Percentiles rank a stretch among this genome's conserved stretches.
These are phyloP conservation scores for Trachelus iudaicus DNA, from an alignment of 2,888 invertebrate species.

Conservation along the genomic window DNA sequence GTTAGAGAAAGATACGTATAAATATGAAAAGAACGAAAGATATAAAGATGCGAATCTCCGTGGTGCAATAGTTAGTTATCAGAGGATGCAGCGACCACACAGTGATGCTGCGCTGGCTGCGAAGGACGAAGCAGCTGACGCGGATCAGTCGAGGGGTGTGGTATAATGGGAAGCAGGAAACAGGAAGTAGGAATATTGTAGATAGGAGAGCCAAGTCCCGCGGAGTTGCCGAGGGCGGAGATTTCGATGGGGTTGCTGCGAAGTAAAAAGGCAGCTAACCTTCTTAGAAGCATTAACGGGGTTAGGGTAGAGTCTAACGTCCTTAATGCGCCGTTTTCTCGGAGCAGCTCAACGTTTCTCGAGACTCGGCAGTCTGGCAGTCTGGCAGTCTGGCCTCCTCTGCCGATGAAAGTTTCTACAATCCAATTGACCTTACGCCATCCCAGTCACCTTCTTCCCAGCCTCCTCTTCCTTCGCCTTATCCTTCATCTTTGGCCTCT, in stretches of 20 bases:
- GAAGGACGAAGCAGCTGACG: too few relatives aligned
- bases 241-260: background rate
- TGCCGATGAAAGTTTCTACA: conserved; percentile 44
- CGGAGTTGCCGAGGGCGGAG: too few relatives aligned
- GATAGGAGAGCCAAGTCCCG: too few relatives aligned
- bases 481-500: conserved; percentile 16
- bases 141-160: too few relatives aligned
- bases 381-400: conserved; percentile 1
- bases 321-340: conserved; percentile 52
- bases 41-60: too few relatives aligned
- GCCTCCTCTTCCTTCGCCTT: background rate
- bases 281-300: conserved; percentile 49
- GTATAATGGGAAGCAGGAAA: too few relatives aligned
- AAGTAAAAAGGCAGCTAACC: conserved; percentile 38
- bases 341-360: conserved; percentile 33
- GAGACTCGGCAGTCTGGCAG: conserved; percentile 14
- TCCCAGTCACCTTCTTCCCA: conserved; percentile 26
- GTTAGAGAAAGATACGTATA: too few relatives aligned
- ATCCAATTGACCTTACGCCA: conserved; percentile 49
- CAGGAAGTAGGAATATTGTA: too few relatives aligned
- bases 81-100: too few relatives aligned
- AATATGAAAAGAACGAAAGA: too few relatives aligned
- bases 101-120: too few relatives aligned
- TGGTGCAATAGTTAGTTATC: too few relatives aligned
- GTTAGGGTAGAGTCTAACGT: conserved; percentile 44